Conservation (phyloP, 2,113 vertebrate species). For the Eulemur macaco region DNA sequence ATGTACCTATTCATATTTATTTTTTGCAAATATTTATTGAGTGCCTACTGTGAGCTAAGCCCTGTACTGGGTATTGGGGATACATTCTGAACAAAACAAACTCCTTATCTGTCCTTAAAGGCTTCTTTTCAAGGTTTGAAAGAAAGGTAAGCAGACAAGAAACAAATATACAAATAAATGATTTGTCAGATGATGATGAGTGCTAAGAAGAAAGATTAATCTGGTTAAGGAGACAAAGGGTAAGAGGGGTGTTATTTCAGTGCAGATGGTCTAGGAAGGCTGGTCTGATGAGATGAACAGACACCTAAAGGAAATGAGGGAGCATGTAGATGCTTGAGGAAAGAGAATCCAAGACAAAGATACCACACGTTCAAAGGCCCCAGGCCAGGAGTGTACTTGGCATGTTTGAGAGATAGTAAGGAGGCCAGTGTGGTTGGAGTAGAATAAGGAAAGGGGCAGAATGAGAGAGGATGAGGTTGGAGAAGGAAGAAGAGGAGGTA, state of each 20-base stretch:
- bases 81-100: neutral
- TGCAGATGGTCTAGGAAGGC: neutral
- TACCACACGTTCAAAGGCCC: fast-evolving
- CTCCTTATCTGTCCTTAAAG: neutral
- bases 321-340: neutral
- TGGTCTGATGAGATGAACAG: neutral
- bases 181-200: neutral
- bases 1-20: neutral
- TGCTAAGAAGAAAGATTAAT: neutral
- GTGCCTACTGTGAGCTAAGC: neutral
- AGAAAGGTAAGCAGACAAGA: neutral
- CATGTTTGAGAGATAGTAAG: neutral
- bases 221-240: neutral
- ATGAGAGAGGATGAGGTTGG: neutral
- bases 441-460: neutral
- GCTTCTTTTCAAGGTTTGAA: neutral
- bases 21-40: neutral
- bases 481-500: neutral
- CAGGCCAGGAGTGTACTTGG: neutral
- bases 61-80: neutral
- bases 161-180: neutral
- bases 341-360: neutral
- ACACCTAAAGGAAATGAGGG: neutral
- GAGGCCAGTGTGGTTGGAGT: neutral
- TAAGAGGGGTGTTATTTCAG: neutral